Conservation (phyloP, 2,797 vertebrate genomes). For the Ceryle rudis region DNA sequence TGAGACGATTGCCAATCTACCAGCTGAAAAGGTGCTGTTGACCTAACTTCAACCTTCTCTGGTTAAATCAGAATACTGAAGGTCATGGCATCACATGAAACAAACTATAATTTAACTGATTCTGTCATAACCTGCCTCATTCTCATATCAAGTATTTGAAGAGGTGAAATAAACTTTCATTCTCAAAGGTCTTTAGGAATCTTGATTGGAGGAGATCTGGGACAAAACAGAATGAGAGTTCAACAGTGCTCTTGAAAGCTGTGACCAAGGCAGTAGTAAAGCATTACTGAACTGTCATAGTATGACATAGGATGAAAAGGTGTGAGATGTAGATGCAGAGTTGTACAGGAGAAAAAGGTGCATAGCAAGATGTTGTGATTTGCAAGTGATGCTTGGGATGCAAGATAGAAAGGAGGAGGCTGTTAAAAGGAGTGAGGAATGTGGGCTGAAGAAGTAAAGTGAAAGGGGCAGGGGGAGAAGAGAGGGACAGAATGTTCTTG, state of each 20-base stretch:
- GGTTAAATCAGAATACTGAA: neutral
- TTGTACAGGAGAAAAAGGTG: neutral
- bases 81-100: neutral
- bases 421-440: neutral
- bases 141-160: neutral
- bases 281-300: neutral
- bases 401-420: fast-evolving
- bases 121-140: neutral
- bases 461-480: neutral
- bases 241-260: neutral
- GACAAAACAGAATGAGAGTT: neutral
- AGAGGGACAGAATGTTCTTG: neutral
- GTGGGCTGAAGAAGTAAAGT: neutral
- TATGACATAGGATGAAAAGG: neutral
- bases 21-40: neutral
- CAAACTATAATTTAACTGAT: neutral
- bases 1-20: neutral
- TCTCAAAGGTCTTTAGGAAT: neutral
- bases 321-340: neutral
- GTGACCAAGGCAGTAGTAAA: neutral
- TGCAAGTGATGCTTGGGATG: neutral
- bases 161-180: neutral
- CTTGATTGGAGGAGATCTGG: neutral
- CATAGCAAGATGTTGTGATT: neutral
- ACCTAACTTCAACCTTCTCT: neutral